Evolutionary conservation across 2,797 vertebrate species (phyloP), one percentile per base, ranked within the genome.

Genomic region (Fringilla coelebs): DNA sequence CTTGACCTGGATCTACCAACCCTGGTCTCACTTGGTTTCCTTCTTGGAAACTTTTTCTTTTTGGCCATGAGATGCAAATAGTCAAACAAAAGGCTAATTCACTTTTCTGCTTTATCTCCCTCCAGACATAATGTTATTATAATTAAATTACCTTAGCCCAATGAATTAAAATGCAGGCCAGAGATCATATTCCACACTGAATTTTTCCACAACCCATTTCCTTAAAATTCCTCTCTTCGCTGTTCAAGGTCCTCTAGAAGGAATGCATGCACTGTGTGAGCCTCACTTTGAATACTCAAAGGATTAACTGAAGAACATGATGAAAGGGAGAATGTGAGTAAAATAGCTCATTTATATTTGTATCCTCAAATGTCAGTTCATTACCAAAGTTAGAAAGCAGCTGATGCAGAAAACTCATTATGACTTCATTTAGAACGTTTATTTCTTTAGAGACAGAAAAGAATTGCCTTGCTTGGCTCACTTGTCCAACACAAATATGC

Each of bases 351-450:
- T 90, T 92, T 89, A 77, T 96, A 72, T 95, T 84, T 97, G 61
- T 86, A 95, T 89, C 46, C 60, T 95, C 80, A 96, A 95, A 95
- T 93, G 93, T 95, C 92, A 96, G 34, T 93, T 96, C 92, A 92
- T 92, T 87, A 90, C 92, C 88, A 75, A 91, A 97, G 66, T 86
- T 96, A 96, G 91, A 97, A 96, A 86, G 66, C 75, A 93, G 83
- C 91, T 93, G 90, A 93, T 95, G 85, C 67, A 85, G 89, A 92
- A 96, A 91, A 94, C 49, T 95, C 66, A 48, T 88, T 83, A 93
- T 60, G 62, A 93, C 88, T 85, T 92, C 48, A 76, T 95, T 97
- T 94, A 95, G 87, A 95, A 66, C 38, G 43, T 73, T 89, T 72
- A 52, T 76, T 94, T 89, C 55, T 93, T 81, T 52, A 89, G 63